Conservation (phyloP, 2,888 invertebrate genomes). For the Drosophila prolongata region DNA sequence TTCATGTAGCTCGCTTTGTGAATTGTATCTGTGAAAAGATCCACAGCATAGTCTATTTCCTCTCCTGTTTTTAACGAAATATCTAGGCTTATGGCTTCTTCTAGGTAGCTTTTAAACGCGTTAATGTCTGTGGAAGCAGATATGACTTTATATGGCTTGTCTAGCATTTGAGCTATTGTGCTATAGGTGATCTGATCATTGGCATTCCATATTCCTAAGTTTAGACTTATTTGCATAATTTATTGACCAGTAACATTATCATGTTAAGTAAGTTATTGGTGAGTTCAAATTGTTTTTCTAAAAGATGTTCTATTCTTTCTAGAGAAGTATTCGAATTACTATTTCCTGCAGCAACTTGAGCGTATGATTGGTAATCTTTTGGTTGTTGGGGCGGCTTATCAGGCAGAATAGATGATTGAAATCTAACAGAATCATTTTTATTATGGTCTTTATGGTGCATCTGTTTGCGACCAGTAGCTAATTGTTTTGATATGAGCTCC, state of each 20-base stretch:
- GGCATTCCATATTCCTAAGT: not conserved
- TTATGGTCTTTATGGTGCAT: too few species aligned
- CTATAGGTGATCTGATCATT: too few species aligned
- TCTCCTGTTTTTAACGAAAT: constrained; percentile 29
- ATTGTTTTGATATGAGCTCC: too few species aligned
- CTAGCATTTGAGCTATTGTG: too few species aligned
- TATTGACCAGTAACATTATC: not conserved
- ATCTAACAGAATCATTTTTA: too few species aligned
- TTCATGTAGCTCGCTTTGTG: too few species aligned
- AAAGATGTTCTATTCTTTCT: not conserved
- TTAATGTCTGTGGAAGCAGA: constrained; percentile 7
- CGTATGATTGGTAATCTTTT: too few species aligned
- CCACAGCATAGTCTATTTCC: constrained; percentile 9
- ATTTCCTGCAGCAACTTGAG: too few species aligned
- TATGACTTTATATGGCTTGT: constrained; percentile 18
- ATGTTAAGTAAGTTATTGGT: not conserved
- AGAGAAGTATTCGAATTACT: not conserved
- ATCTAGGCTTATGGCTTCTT: not conserved
- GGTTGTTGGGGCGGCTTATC: too few species aligned
- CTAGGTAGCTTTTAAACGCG: constrained; percentile 12
- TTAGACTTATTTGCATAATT: not conserved
- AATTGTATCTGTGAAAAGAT: too few species aligned
- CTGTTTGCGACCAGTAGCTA: too few species aligned
- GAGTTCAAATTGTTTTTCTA: constrained; percentile 5
- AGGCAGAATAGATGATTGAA: too few species aligned